phyloP scores from a whole-genome alignment of 2,888 invertebrate species.

The Laothoe populi region DNA sequence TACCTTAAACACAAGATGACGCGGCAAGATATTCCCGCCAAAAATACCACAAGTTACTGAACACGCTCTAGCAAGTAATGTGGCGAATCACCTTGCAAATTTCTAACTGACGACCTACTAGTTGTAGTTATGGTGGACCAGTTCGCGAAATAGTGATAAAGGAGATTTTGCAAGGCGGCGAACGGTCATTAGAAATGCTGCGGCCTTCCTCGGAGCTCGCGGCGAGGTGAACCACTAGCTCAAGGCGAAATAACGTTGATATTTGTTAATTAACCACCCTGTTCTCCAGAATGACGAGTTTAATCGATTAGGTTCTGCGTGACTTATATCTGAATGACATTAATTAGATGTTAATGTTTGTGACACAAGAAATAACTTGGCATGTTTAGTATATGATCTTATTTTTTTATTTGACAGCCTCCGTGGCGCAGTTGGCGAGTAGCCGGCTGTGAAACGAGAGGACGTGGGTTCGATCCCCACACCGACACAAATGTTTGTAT shows the following conservation, averaged over 20 bases:
- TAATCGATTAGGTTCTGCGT: constrained; percentile 41
- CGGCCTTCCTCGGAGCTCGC: constrained; percentile 69
- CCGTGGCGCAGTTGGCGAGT: too few species aligned
- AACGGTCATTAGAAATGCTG: constrained; percentile 71
- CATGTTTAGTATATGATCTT: background rate
- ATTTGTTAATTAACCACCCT: constrained; percentile 68
- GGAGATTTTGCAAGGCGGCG: constrained; percentile 60
- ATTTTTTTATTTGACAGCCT: too few species aligned
- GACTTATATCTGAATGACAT: background rate
- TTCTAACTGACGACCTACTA: constrained; percentile 46
- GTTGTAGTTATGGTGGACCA: constrained; percentile 46
- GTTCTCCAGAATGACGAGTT: constrained; percentile 46
- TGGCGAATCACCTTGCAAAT: constrained; percentile 26
- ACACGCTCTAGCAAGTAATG: constrained; percentile 3
- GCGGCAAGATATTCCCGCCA: background rate
- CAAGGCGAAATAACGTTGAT: constrained; percentile 71
- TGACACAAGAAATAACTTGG: background rate
- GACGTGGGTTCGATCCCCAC: too few species aligned
- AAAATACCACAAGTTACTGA: constrained; percentile 11
- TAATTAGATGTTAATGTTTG: background rate
- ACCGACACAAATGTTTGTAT: too few species aligned
- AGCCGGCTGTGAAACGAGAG: too few species aligned
- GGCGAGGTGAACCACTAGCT: constrained; percentile 74
- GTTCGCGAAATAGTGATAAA: constrained; percentile 54
- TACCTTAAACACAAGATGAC: constrained; percentile 3